Percentiles rank a stretch among this genome's conserved stretches.
Conservation (phyloP, 2,888 invertebrate genomes). For the Phymatocera aterrima region DNA sequence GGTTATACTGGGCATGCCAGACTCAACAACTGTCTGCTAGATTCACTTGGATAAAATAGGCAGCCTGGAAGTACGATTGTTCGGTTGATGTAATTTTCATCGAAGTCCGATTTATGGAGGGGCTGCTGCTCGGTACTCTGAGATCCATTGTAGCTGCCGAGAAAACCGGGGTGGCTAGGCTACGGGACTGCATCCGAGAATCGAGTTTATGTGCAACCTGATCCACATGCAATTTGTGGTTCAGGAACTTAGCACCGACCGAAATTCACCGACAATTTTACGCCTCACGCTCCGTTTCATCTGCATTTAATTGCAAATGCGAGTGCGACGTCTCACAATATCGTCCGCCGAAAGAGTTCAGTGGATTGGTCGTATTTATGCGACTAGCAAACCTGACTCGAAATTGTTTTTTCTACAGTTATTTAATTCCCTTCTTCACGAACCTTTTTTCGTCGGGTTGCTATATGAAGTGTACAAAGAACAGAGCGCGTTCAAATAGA, state of each 20-base stretch:
- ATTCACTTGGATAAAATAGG: not conserved
- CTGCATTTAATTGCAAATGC: not conserved
- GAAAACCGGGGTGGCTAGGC: not conserved
- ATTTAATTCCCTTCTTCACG: not conserved
- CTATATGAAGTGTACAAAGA: not conserved
- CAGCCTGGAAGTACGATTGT: not conserved
- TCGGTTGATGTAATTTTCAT: not conserved
- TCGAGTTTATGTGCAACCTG: constrained; percentile 54
- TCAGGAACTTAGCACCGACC: not conserved
- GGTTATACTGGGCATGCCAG: no score
- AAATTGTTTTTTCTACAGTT: not conserved
- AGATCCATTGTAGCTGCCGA: not conserved
- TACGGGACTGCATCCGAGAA: not conserved
- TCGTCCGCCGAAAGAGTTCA: no score
- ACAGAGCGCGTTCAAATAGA: not conserved
- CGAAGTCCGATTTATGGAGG: no score
- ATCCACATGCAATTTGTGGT: constrained; percentile 57
- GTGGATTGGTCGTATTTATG: no score
- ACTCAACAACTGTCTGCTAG: no score
- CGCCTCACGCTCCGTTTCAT: constrained; percentile 48
- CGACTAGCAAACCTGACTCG: not conserved
- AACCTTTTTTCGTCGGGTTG: not conserved
- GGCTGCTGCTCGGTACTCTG: no score
- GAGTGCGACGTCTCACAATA: not conserved
- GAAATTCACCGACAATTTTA: constrained; percentile 52